phyloP scores from a whole-genome alignment of 2,888 invertebrate genomes.

The Timema podura region DNA sequence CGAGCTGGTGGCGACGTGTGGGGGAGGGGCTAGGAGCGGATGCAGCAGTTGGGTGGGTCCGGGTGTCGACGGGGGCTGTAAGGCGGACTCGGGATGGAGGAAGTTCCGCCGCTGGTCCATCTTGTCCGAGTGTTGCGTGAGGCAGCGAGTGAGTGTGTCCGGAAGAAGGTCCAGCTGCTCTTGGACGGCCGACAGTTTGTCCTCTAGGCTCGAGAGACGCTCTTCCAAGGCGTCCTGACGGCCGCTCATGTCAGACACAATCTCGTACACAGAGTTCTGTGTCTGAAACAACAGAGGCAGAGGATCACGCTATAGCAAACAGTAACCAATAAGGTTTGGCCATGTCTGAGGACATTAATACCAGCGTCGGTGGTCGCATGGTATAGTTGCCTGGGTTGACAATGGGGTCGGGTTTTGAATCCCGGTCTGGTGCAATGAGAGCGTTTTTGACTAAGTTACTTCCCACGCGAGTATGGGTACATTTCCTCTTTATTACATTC shows the following conservation, averaged over 20 bases:
- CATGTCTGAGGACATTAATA: too few relatives aligned
- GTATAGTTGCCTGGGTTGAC: too few relatives aligned
- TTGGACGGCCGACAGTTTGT: constrained; percentile 81
- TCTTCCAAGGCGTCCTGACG: constrained; percentile 92
- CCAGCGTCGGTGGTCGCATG: too few relatives aligned
- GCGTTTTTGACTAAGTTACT: too few relatives aligned
- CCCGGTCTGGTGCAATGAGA: too few relatives aligned
- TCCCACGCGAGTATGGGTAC: too few relatives aligned
- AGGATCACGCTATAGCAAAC: too few relatives aligned
- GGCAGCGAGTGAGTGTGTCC: constrained; percentile 63
- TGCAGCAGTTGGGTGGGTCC: constrained; percentile 45
- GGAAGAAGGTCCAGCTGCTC: constrained; percentile 82
- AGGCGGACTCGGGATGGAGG: constrained; percentile 75
- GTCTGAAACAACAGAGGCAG: constrained; percentile 88
- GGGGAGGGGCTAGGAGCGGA: constrained; percentile 43
- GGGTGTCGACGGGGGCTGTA: constrained; percentile 42
- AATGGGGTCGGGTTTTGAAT: too few relatives aligned
- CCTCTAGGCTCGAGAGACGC: constrained; percentile 87
- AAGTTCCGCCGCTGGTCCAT: constrained; percentile 79
- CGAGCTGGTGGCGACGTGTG: constrained; percentile 40
- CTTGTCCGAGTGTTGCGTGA: constrained; percentile 64
- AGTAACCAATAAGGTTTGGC: too few relatives aligned
- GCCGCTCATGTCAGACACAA: constrained; percentile 95
- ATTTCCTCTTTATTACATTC: too few relatives aligned
- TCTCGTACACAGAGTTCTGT: constrained; percentile 96